Base-by-base conservation (phyloP, 1,140 invertebrate species). In the Cheumatopsyche charites region DNA sequence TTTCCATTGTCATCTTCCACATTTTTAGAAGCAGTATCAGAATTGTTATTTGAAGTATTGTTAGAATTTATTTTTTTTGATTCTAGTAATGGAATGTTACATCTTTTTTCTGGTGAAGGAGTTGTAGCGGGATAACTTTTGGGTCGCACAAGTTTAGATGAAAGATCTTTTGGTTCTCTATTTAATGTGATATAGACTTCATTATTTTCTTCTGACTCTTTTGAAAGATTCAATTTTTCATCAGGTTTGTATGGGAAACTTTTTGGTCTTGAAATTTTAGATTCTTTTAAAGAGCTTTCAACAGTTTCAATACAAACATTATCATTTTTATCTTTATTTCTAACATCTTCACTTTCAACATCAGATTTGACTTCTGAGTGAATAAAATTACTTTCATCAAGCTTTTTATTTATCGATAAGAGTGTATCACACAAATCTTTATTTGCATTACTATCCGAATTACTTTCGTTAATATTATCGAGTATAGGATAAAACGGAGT, bases 131-230 rank as follows among this genome's bases (percentile, higher is more conserved):
- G 87, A 79, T 87, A 88, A 76, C 87, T 87, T 73, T 87, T 87
- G 6, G 88, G 89, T 49, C 89, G 79, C 13, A 85, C 83, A 21
- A 90, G 74, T 81, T 86, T 88, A 1, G 88, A 89, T 73, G 21
- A 7, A 58, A 13, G 23, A 21, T 55, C 49, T 15, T 17, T 55
- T 58, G 7, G 11, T 36, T 36, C 29, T 36, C 29, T 3, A 58
- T 58, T 58, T 58, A 58, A 4, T 25, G 5, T 26, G n/a, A 12
- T 12, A 23, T 25, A 21, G 11, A n/a, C 78, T 12, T 65, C 43
- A 49, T 79, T 69, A 71, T 72, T 71, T 58, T 52, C 45, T 3
- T 67, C 47, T 66, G n/a, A 19, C 15, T 62, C 66, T 6, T 17
- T 41, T 15, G 17, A 47, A 21, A 43, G 1, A 52, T 19, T 78